Evolutionary conservation across 2,113 vertebrate genomes (phyloP), one percentile per base, ranked within the genome.

Genomic region (Antigone vipio): DNA sequence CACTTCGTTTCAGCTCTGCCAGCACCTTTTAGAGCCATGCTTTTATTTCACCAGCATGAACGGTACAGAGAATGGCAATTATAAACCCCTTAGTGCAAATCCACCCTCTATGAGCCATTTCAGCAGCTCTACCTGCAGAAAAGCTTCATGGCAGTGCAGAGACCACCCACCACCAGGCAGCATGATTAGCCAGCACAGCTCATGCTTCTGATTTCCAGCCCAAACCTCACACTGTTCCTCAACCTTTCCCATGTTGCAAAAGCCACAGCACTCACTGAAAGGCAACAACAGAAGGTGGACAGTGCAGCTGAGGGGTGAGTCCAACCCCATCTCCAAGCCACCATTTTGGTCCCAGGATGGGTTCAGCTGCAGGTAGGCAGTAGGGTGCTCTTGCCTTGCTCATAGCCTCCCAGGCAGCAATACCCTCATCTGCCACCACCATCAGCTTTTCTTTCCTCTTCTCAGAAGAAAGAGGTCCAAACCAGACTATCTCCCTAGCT

Each of bases 161-260:
- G 67, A 64, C 21, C 47, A 44, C 12, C 9, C 34, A 34, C 15
- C 1, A 2, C 4, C 42, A 26, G 23, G 21, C n/a, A 86, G 26
- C 38, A 55, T 0, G 2, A 15, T 17, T 23, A 71, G 2, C 16
- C 3, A 1, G 20, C 42, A 67, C 27, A 63, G 15, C 15, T 53
- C 12, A 15, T 2, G 12, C 19, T 19, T 81, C 42, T 30, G 26
- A 29, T 34, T 73, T 77, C 30, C 21, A 53, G 27, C 6, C 10
- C 11, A 84, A 47, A 68, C 5, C 7, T 53, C 40, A 49, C 7
- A 38, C 11, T 3, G 2, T 47, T 52, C 30, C 42, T 35, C 19
- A 34, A 23, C 2, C 1, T 35, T 72, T 56, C 12, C 8, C 32
- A 10, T 4, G 2, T 17, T 74, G 34, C 19, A 88, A 59, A 92